Base-by-base conservation (phyloP, 2,888 invertebrate genomes). In the Nebria salina region DNA sequence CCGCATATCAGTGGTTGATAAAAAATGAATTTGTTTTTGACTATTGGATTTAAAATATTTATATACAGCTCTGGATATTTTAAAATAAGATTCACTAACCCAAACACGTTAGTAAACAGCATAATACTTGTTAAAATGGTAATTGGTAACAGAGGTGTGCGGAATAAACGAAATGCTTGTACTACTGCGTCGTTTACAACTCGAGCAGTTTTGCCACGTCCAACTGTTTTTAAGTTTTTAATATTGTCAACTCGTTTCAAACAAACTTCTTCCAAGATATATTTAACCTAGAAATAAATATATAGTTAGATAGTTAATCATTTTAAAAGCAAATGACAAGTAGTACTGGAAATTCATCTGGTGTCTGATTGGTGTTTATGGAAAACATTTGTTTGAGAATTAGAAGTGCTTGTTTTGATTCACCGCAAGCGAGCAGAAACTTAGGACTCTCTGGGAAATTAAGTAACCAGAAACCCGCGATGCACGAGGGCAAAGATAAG, bases 371-470 rank as follows among this genome's bases (percentile, higher is more conserved):
- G 66, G 90, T 89, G 84, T 94, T 94, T 0, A 85, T 86, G 1
- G 90, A 89, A 84, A 92, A 95, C 83, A 95, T 93, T 2, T 86
- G 86, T 78, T 90, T 90, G 64, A 96, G 86, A 42, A 94, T 91
- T 66, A 87, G 84, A 74, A 95, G 86, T 0, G 95, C 93, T 68
- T 91, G 90, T 0, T 92, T 90, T 0, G 90, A 87, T 78, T 90
- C 88, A 0, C 94, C 93, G 77, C 91, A 92, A 0, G 93, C 91
- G 65, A 93, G 90, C 68, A 93, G 89, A 87, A 93, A 96, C 87
- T 95, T 95, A 0, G 96, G 96, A 83, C 95, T 96, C 86, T 96
- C 96, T 0, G 96, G 95, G 13, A 93, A 90, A 72, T 90, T 89
- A 7, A 90, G 86, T 13, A 94, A 88, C 13, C 93, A 90, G 0